These are phyloP conservation scores for Elachura formosa DNA, from an alignment of 2,113 vertebrate species.

Conservation along the genomic window DNA sequence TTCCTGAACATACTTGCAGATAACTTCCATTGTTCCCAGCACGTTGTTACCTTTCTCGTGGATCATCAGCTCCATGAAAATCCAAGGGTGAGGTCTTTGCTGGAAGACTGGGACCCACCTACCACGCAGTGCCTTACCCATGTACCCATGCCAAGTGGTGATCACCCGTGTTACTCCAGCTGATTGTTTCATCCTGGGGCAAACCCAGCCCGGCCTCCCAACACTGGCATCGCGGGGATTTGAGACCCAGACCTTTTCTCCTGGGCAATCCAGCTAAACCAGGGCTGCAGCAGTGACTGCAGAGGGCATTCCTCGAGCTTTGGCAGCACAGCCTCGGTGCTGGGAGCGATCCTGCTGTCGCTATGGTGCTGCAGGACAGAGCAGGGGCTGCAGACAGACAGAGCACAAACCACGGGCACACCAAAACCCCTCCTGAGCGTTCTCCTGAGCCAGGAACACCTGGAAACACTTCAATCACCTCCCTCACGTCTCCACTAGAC, in stretches of 20 bases:
- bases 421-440: background rate
- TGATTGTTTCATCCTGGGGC: background rate
- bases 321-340: background rate
- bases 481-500: background rate
- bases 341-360: background rate
- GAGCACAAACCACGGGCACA: background rate
- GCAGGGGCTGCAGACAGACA: background rate
- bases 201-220: background rate
- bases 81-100: background rate
- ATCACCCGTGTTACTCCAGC: background rate
- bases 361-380: background rate
- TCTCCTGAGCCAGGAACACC: slow-evolving; percentile 11
- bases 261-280: background rate
- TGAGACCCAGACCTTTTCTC: background rate
- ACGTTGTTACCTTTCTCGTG: background rate
- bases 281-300: background rate
- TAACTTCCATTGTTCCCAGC: slow-evolving; percentile 23
- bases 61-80: background rate
- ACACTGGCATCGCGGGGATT: fast-evolving
- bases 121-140: background rate
- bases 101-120: background rate
- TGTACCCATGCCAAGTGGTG: background rate
- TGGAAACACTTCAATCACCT: slow-evolving; percentile 45
- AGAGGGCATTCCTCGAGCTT: background rate
- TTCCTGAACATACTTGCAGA: slow-evolving; percentile 48